Base-by-base conservation (phyloP, 2,113 vertebrate genomes). In the Clupea harengus region DNA sequence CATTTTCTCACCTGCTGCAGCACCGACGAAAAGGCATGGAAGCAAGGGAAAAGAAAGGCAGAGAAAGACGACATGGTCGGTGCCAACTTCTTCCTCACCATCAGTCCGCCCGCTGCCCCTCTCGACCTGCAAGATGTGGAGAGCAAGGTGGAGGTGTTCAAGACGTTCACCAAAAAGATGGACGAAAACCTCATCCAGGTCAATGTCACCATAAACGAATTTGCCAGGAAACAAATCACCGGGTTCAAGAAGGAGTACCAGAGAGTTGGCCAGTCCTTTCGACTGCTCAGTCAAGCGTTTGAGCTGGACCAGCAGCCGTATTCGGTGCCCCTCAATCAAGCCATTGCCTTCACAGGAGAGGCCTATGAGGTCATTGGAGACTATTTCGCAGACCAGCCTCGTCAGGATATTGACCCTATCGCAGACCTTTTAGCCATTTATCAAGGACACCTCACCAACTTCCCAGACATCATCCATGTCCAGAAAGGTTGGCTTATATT, bases 161-260 rank as follows among this genome's bases (percentile, higher is more conserved):
- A 97, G 91, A 90, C 92, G 25, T 99, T 99, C 93, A 97, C 97
- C 1, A 99, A 98, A 90, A 96, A 95, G 92, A 98, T 99, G 97
- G 98, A 99, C 0, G 98, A 99, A 86, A 98, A 98, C 32, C 93
- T 96, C 1, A 93, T 98, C 82, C 95, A 97, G 0, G 96, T 99
- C 87, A 99, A 97, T 89, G 95, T 97, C 89, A 96, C 97, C 0
- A 96, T 97, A 88, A 97, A 95, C 0, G 98, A 99, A 88, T 99
- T 99, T 4, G 97, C 96, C 1, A 96, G 97, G 87, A 99, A 99
- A 87, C 98, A 99, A 91, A 96, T 96, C 32, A 94, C 96, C 0
- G 98, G 97, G 11, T 99, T 99, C 93, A 98, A 97, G 92, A 99
- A 99, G 92, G 98, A 99, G 89, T 99, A 99, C 88, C 97, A 98